phyloP scores from a whole-genome alignment of 1,140 invertebrate species.

The Drosophila pallidifrons region DNA sequence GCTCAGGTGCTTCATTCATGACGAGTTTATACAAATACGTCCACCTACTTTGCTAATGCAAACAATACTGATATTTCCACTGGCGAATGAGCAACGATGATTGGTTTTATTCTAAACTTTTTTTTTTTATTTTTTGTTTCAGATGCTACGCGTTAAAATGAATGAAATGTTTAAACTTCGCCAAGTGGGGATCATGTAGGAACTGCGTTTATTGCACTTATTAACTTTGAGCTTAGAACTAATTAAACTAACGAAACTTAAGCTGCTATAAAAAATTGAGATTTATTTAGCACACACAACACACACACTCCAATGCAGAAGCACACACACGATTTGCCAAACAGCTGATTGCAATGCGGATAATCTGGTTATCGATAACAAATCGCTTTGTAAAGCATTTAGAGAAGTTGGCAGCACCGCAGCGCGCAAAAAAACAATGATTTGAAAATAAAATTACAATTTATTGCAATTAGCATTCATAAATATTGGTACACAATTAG shows the following conservation, averaged over 20 bases:
- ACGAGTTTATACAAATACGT: slow-evolving; percentile 40
- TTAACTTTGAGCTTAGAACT: slow-evolving; percentile 54
- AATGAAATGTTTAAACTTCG: slow-evolving; percentile 53
- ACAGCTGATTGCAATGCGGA: slow-evolving; percentile 55
- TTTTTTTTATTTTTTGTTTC: slow-evolving; percentile 1
- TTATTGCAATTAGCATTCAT: slow-evolving; percentile 70
- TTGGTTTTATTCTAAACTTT: slow-evolving; percentile 9
- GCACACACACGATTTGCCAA: slow-evolving; percentile 10
- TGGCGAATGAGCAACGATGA: slow-evolving; percentile 15
- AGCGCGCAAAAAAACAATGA: not conserved
- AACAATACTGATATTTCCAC: slow-evolving; percentile 59
- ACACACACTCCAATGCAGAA: slow-evolving; percentile 32
- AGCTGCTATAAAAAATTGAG: slow-evolving; percentile 42
- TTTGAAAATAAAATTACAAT: slow-evolving; percentile 49
- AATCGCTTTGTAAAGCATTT: not conserved
- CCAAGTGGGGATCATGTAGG: slow-evolving; percentile 2
- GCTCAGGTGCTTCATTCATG: slow-evolving; percentile 73
- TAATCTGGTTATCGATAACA: slow-evolving; percentile 23
- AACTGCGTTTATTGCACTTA: slow-evolving; percentile 48
- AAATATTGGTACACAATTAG: slow-evolving; percentile 60
- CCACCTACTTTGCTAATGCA: slow-evolving; percentile 49
- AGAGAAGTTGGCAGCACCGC: slow-evolving; percentile 25
- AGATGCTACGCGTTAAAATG: slow-evolving; percentile 34
- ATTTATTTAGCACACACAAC: slow-evolving; percentile 48
- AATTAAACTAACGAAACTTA: slow-evolving; percentile 32